Conservation (phyloP, 2,113 vertebrate genomes). For the Ictalurus punctatus region DNA sequence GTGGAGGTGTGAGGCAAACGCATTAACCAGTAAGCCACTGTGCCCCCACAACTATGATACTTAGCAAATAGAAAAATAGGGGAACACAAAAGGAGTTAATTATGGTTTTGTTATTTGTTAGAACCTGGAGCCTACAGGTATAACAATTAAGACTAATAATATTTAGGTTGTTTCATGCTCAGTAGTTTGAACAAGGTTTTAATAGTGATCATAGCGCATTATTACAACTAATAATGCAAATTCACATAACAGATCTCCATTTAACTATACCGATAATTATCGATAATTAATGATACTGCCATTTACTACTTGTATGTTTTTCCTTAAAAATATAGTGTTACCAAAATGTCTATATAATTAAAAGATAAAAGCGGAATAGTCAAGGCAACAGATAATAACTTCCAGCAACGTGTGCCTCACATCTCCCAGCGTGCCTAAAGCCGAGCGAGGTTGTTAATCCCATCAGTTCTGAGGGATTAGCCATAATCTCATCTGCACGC, state of each 20-base stretch:
- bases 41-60: background rate
- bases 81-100: background rate
- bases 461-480: conserved; percentile 45
- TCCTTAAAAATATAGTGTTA: background rate
- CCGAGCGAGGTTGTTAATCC: conserved; percentile 37
- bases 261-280: background rate
- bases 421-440: background rate
- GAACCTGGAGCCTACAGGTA: background rate
- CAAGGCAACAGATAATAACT: background rate
- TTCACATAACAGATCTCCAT: background rate
- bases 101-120: background rate
- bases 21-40: too few relatives aligned
- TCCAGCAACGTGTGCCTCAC: conserved; percentile 3
- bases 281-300: background rate
- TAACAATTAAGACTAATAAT: background rate
- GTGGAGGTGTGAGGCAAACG: too few relatives aligned
- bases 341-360: background rate
- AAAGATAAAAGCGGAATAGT: background rate
- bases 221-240: background rate
- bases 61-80: background rate
- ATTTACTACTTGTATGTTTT: background rate
- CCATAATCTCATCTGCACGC: conserved; percentile 43
- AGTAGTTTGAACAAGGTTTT: background rate
- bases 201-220: background rate
- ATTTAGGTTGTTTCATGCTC: background rate